Conservation (phyloP, 2,888 invertebrate genomes). For the Phlogophora meticulosa region DNA sequence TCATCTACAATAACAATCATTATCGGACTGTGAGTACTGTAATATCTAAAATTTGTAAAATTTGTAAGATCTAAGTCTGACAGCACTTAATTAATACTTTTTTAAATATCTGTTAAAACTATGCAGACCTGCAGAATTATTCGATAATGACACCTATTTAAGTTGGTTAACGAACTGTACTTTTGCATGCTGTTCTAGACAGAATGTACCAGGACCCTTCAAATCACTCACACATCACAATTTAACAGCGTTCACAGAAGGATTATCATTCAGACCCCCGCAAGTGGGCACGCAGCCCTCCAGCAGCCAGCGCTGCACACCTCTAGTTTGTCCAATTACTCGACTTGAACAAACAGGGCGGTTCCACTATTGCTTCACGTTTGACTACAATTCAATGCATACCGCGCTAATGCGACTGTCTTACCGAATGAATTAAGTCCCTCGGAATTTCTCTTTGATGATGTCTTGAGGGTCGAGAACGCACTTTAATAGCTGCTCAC, state of each 20-base stretch:
- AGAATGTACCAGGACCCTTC: too few relatives aligned
- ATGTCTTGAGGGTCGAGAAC: constrained; percentile 59
- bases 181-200: too few relatives aligned
- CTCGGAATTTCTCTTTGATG: constrained; percentile 55
- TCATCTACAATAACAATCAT: too few relatives aligned
- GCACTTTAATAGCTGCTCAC: constrained; percentile 63
- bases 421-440: constrained; percentile 60
- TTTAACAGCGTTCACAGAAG: constrained; percentile 12
- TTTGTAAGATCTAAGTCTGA: too few relatives aligned
- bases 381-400: constrained; percentile 40
- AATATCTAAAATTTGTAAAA: too few relatives aligned
- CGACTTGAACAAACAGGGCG: constrained; percentile 8
- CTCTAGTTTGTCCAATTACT: constrained; percentile 13
- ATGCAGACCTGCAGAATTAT: too few relatives aligned
- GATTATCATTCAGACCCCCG: constrained; percentile 3
- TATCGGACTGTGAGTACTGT: too few relatives aligned
- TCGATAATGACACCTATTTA: too few relatives aligned
- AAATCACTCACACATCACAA: constrained; percentile 16
- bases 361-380: constrained; percentile 6
- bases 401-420: constrained; percentile 46
- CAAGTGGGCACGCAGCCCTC: constrained; percentile 1
- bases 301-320: constrained; percentile 13
- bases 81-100: too few relatives aligned
- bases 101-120: too few relatives aligned
- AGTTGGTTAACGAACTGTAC: too few relatives aligned